Base-by-base conservation (phyloP, 2,888 invertebrate genomes). In the Agrochola macilenta region DNA sequence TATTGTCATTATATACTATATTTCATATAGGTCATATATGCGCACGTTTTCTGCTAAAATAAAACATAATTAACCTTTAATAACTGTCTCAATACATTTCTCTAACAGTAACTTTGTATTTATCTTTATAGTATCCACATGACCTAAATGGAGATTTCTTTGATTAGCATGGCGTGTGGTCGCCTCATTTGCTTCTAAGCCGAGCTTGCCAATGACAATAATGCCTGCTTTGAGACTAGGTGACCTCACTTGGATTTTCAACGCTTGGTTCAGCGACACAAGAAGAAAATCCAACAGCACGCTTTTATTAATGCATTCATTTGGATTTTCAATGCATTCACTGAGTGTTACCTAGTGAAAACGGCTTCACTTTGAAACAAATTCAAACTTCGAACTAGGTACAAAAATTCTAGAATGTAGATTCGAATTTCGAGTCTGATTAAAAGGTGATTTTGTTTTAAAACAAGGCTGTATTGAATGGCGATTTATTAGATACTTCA, bases 151-250 rank as follows among this genome's bases (percentile, higher is more conserved):
- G 17, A 46, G 9, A 35, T 74, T 60, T 64, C 46, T 81, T 69
- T 75, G 69, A 75, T 75, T 35, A 72, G 35, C 43, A 26, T 66
- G 4, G 75, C 79, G 54, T 79, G 69, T 65, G 60, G 54, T 54
- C 17, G 3, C 52, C 70, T 74, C 61, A 64, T 79, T 79, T 30
- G 35, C 39, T 72, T 5, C 26, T 52, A 70, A 75, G 23, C 26
- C 46, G 17, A 71, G 63, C n/a, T 68, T 58, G 14, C 3, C 9
- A 4, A 17, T 11, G 63, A 70, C 26, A 70, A 49, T 20, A 60
- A 26, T 65, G 17, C 9, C 17, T 2, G 39, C 17, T 64, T n/a
- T 17, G 5, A 43, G 17, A 39, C n/a, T 43, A n/a, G 8, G n/a
- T 14, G 39, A 64, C 17, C n/a, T 17, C 5, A n/a, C n/a, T 43